These are phyloP conservation scores for Drosophila rubida DNA, from an alignment of 2,888 invertebrate species.

Conservation along the genomic window DNA sequence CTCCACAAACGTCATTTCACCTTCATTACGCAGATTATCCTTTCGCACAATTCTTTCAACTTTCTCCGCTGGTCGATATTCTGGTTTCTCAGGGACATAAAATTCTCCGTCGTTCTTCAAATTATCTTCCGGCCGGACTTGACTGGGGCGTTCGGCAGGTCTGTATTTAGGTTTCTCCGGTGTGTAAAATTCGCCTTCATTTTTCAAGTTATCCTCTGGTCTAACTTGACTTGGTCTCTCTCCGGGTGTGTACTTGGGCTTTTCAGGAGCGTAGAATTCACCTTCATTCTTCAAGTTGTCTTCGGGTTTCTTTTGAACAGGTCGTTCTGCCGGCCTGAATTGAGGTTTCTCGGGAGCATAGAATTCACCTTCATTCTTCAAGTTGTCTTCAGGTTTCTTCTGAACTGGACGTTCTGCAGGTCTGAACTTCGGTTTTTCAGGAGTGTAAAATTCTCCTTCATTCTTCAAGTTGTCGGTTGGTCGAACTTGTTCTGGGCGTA, in stretches of 20 bases:
- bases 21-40: constrained; percentile 85
- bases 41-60: constrained; percentile 85
- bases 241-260: constrained; percentile 84
- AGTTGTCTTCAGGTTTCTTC: constrained; percentile 65
- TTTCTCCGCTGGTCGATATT: constrained; percentile 85
- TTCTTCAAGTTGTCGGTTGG: constrained; percentile 86
- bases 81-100: constrained; percentile 85
- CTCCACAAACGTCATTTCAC: neutral
- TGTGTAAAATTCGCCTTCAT: constrained; percentile 86
- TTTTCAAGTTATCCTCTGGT: constrained; percentile 12
- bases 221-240: constrained; percentile 73
- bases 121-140: constrained; percentile 87
- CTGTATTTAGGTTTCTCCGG: constrained; percentile 84
- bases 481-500: constrained; percentile 78
- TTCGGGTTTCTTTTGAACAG: constrained; percentile 72
- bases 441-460: constrained; percentile 87
- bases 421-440: constrained; percentile 84
- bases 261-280: constrained; percentile 12
- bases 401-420: constrained; percentile 67
- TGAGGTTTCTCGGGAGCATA: too few relatives aligned
- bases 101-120: constrained; percentile 87
- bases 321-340: constrained; percentile 60
- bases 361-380: too few relatives aligned
- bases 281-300: too few relatives aligned
- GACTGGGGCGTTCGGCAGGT: constrained; percentile 83